Conservation (phyloP, 2,113 vertebrate genomes). For the Rhinoptilus africanus region DNA sequence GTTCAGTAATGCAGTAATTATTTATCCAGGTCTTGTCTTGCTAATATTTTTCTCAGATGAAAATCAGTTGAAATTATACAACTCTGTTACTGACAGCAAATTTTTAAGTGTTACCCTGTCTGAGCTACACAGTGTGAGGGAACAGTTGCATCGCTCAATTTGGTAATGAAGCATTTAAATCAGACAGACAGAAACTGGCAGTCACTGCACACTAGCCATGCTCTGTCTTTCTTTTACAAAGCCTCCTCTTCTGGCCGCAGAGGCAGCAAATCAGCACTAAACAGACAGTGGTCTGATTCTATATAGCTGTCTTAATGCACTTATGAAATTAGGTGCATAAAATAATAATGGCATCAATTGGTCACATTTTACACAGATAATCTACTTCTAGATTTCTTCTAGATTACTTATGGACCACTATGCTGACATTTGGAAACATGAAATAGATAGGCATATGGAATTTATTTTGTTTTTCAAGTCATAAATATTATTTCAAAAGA, state of each 20-base stretch:
- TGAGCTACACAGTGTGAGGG: background rate
- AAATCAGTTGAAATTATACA: background rate
- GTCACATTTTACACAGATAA: background rate
- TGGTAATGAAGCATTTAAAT: background rate
- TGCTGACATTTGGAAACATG: background rate
- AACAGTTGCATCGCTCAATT: background rate
- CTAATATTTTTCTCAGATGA: background rate
- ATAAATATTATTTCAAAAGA: background rate
- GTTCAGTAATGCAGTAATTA: background rate
- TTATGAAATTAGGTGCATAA: background rate
- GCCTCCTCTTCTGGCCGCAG: background rate
- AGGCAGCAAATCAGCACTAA: background rate
- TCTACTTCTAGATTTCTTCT: background rate
- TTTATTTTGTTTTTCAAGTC: background rate
- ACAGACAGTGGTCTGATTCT: background rate
- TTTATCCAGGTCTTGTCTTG: background rate
- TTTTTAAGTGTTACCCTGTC: rapidly evolving
- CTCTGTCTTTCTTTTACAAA: background rate
- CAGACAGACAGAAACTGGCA: background rate
- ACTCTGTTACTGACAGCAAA: background rate
- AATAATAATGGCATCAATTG: background rate
- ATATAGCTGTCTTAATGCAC: background rate
- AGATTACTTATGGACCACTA: rapidly evolving
- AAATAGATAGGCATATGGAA: background rate
- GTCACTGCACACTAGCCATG: background rate